Evolutionary conservation across 2,797 vertebrate genomes (phyloP).

Genomic region (Acanthurus lineatus): DNA sequence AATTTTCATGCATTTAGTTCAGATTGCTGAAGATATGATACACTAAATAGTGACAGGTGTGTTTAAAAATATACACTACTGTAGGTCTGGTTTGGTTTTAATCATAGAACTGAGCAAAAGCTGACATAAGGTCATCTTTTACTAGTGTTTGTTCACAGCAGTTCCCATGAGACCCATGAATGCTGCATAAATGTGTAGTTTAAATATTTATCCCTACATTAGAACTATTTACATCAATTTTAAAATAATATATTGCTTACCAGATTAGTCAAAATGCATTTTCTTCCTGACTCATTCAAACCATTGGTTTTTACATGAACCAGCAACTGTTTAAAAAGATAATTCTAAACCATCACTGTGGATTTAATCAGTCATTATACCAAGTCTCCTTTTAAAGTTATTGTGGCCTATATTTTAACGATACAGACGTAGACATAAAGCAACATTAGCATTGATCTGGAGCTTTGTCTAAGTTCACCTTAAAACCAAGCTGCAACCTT

Average conservation of each 20-base stretch:
- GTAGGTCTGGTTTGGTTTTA: not conserved
- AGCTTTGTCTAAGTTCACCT: not conserved
- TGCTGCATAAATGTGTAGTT: conserved; percentile 9
- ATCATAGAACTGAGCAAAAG: not conserved
- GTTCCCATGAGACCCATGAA: not conserved
- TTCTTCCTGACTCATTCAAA: too few relatives aligned
- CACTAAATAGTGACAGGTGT: not conserved
- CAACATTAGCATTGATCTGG: not conserved
- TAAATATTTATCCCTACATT: conserved; percentile 8
- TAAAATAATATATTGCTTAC: too few relatives aligned
- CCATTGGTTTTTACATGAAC: too few relatives aligned
- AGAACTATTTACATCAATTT: not conserved
- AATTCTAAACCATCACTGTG: too few relatives aligned
- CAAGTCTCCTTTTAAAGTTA: too few relatives aligned
- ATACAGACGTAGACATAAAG: not conserved
- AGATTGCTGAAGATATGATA: not conserved
- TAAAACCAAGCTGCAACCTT: too few relatives aligned
- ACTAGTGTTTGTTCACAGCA: not conserved
- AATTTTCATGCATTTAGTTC: not conserved
- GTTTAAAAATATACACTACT: not conserved
- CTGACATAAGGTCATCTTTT: not conserved
- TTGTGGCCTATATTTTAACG: too few relatives aligned
- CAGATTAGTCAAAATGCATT: too few relatives aligned
- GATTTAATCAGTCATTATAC: not conserved
- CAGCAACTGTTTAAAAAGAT: too few relatives aligned